Evolutionary conservation across 2,113 vertebrate species (phyloP), one percentile per base, ranked within the genome.

Genomic region (Mystacornis crossleyi): DNA sequence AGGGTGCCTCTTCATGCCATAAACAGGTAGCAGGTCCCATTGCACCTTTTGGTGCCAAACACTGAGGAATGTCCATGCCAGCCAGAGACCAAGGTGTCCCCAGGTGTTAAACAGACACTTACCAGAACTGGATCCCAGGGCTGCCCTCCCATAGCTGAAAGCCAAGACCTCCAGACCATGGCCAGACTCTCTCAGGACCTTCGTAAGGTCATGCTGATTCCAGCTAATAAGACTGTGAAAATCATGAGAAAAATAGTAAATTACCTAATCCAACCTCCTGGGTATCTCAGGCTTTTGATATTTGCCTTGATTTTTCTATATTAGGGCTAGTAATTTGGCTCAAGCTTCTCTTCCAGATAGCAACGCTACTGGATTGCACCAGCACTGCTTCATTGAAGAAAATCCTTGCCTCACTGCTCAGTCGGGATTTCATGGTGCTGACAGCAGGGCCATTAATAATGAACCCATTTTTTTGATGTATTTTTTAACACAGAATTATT

Each of bases 401-500:
- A 82, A 90, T 18, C 36, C 48, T 86, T 42, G 24, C 58, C 26
- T 65, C 3, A 3, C 36, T 61, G 14, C 43, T 91, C 73, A 47
- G n/a, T 31, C 0, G 9, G 70, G 73, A 55, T 86, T 90, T 86
- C 43, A 16, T 26, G 38, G 81, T 86, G 78, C 82, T 93, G 80
- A 73, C 80, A 93, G 72, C 55, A 78, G 36, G 43, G 19, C 40
- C 66, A 40, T 81, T 83, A 84, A 64, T 87, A 87, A 78, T 48
- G 50, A 26, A 92, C 71, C 50, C 54, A 23, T 70, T 92, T 92
- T 74, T 75, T 45, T 89, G 51, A 81, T 92, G 50, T 69, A 40
- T 92, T 86, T 87, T 97, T 83, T 69, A 91, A 61, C 6, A 3
- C 7, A 38, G 81, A 75, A 54, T 69, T 5, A 26, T 92, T 95